phyloP scores from a whole-genome alignment of 2,888 invertebrate species.

The Pyrrhosoma nymphula region DNA sequence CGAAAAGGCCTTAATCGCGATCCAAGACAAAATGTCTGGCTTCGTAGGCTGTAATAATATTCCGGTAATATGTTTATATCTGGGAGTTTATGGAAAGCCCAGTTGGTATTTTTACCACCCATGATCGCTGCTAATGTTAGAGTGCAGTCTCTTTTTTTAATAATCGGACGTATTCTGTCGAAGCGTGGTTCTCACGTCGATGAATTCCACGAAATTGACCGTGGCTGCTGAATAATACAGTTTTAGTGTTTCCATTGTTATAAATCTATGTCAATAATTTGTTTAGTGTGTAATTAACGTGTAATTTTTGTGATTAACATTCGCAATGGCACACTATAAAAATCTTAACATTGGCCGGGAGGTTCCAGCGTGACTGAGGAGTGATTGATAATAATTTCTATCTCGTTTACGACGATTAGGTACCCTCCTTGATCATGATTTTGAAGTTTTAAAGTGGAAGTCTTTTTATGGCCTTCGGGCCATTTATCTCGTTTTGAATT shows the following conservation, averaged over 20 bases:
- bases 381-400: not conserved
- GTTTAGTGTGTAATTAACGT: too few relatives aligned
- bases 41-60: slow-evolving; percentile 24
- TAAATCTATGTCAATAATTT: too few relatives aligned
- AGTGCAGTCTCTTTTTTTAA: not conserved
- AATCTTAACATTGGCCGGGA: not conserved
- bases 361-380: not conserved
- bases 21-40: slow-evolving; percentile 30
- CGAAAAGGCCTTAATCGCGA: slow-evolving; percentile 49
- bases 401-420: not conserved
- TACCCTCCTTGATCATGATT: not conserved
- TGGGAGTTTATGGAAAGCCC: not conserved
- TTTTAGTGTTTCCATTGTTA: not conserved
- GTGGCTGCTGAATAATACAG: not conserved
- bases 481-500: not conserved
- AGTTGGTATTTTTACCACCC: not conserved
- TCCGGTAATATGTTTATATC: slow-evolving; percentile 12
- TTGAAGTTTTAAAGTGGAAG: not conserved
- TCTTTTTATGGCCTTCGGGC: not conserved
- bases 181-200: not conserved
- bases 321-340: not conserved
- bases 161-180: not conserved
- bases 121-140: not conserved
- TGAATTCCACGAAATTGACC: not conserved
- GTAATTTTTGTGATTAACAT: not conserved